Percentiles rank a stretch among this genome's conserved stretches.
Evolutionary conservation across 2,113 vertebrate genomes (phyloP).

Genomic region (Varanus komodoensis): DNA sequence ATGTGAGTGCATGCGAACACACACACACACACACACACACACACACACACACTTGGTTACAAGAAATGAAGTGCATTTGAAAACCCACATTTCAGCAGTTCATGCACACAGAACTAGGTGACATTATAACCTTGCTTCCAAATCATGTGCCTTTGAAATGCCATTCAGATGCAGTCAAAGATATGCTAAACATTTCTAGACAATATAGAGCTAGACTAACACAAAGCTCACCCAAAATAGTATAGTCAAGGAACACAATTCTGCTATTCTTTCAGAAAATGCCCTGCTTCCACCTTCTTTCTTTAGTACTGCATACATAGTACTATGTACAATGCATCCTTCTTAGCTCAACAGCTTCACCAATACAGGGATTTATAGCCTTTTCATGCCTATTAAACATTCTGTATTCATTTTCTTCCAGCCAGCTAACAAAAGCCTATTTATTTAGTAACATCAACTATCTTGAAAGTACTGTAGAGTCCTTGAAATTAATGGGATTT

Average conservation of each 20-base stretch:
- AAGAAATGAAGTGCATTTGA: neutral
- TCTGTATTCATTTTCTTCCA: neutral
- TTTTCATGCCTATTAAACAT: neutral
- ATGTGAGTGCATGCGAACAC: neutral
- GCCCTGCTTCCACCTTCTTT: neutral
- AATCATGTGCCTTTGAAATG: neutral
- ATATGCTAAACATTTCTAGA: neutral
- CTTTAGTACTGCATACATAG: neutral
- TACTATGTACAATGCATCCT: neutral
- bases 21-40: neutral
- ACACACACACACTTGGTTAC: neutral
- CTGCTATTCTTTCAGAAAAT: neutral
- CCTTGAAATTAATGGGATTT: neutral
- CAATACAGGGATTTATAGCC: neutral
- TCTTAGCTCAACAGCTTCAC: neutral
- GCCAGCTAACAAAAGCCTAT: neutral
- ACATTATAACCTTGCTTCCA: neutral
- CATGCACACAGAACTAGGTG: neutral
- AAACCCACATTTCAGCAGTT: neutral
- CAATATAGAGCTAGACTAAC: neutral
- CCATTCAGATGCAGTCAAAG: neutral
- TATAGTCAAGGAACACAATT: neutral
- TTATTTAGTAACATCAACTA: neutral
- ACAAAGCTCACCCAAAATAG: neutral
- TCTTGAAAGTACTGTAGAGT: neutral